phyloP scores from a whole-genome alignment of 2,797 vertebrate genomes.

The Otolemur crassicaudatus region DNA sequence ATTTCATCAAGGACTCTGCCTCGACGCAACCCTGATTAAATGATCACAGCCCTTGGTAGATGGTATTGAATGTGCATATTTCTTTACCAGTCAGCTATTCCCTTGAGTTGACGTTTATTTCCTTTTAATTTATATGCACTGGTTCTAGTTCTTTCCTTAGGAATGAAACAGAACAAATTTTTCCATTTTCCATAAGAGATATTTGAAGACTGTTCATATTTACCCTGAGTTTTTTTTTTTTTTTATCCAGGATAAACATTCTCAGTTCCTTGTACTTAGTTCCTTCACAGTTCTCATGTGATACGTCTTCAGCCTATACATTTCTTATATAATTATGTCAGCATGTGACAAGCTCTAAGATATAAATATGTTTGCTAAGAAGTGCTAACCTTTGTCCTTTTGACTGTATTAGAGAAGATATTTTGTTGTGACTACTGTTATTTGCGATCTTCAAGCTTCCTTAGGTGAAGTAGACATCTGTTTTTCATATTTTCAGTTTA shows the following conservation, averaged over 20 bases:
- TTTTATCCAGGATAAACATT: conserved; percentile 45
- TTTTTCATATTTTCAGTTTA: conserved; percentile 49
- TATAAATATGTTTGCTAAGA: conserved; percentile 45
- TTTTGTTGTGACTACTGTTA: conserved; percentile 17
- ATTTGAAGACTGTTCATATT: conserved; percentile 34
- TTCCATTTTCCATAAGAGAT: conserved; percentile 31
- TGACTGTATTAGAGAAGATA: background rate
- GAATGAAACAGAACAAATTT: conserved; percentile 33
- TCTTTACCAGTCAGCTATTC: conserved; percentile 14
- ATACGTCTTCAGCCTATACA: background rate
- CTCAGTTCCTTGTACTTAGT: background rate
- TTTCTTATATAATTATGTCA: conserved; percentile 29
- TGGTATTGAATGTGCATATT: background rate
- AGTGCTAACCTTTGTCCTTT: conserved; percentile 8
- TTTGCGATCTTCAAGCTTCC: background rate
- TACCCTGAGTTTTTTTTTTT: conserved; percentile 43
- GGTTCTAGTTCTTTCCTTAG: background rate
- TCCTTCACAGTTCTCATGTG: background rate
- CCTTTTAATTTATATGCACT: conserved; percentile 1
- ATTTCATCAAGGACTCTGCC: background rate
- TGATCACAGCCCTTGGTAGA: background rate
- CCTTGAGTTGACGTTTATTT: background rate
- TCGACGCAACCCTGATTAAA: background rate
- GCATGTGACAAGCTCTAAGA: background rate
- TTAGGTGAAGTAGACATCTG: background rate